Percentiles rank a stretch among this genome's conserved stretches.
phyloP scores from a whole-genome alignment of 1,140 invertebrate genomes.

The Orchestia grillus region DNA sequence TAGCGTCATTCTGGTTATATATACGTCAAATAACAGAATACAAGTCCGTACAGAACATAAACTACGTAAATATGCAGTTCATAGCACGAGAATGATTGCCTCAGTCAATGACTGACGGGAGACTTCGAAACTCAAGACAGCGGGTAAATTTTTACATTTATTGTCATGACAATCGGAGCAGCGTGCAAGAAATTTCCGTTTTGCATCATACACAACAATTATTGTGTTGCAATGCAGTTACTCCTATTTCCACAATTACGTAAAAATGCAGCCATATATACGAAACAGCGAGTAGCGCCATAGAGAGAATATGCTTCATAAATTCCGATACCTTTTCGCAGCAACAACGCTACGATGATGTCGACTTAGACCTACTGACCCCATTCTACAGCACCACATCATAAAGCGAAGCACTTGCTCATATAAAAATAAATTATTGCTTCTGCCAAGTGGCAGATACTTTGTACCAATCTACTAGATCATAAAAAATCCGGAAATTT shows the following conservation, averaged over 20 bases:
- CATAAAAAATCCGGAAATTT: neutral
- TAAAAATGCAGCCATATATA: neutral
- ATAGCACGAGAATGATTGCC: neutral
- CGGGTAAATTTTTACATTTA: neutral
- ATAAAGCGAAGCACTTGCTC: neutral
- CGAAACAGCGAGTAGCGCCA: neutral
- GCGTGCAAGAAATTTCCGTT: neutral
- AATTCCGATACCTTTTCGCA: neutral
- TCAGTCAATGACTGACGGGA: neutral
- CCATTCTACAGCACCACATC: neutral
- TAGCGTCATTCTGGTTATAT: neutral
- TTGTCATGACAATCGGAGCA: neutral
- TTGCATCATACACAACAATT: neutral
- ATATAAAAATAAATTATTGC: neutral
- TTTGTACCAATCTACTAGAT: neutral
- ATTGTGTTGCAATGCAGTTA: neutral
- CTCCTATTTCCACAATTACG: neutral
- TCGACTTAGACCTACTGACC: neutral
- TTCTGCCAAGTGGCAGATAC: neutral
- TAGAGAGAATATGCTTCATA: neutral
- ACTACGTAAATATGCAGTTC: neutral
- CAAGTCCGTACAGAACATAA: neutral
- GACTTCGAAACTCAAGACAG: neutral
- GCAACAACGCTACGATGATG: neutral
- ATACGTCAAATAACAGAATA: neutral